These are phyloP conservation scores for Chrysotoxum bicinctum DNA, from an alignment of 2,888 invertebrate genomes.

Conservation along the genomic window DNA sequence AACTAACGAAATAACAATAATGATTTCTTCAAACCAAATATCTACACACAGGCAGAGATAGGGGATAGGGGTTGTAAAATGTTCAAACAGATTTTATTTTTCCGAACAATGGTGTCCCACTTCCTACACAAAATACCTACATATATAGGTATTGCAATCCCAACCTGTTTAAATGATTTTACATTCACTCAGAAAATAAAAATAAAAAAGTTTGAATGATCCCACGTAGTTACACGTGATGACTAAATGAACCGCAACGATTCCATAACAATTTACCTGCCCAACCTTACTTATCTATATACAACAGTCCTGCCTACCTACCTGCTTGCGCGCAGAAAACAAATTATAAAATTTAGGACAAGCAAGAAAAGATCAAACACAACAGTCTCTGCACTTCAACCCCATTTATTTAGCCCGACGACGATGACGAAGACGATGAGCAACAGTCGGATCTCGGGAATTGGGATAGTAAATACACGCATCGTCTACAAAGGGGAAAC, in stretches of 20 bases:
- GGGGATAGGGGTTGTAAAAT: slow-evolving; percentile 4
- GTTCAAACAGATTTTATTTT: background rate
- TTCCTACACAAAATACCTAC: background rate
- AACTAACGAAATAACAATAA: background rate
- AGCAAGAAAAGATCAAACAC: slow-evolving; percentile 22
- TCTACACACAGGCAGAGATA: no score
- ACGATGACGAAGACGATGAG: background rate
- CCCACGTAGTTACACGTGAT: slow-evolving; percentile 11
- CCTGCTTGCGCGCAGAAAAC: slow-evolving; percentile 34
- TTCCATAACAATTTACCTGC: slow-evolving; percentile 54
- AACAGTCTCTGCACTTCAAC: slow-evolving; percentile 36
- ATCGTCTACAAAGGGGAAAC: slow-evolving; percentile 47
- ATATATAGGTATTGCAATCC: no score
- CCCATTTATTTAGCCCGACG: slow-evolving; percentile 33
- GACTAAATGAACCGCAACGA: slow-evolving; percentile 49
- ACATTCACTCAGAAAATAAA: background rate
- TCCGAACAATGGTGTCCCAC: background rate
- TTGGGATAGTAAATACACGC: slow-evolving; percentile 41
- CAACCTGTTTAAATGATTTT: slow-evolving; percentile 22
- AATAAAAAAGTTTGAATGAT: slow-evolving; percentile 1
- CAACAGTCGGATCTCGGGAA: slow-evolving; percentile 30
- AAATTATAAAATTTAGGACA: slow-evolving; percentile 45
- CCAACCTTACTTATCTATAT: slow-evolving; percentile 8
- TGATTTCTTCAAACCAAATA: background rate
- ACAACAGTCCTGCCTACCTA: background rate